Conservation (phyloP, 2,888 invertebrate genomes). For the Melinaea menophilus region DNA sequence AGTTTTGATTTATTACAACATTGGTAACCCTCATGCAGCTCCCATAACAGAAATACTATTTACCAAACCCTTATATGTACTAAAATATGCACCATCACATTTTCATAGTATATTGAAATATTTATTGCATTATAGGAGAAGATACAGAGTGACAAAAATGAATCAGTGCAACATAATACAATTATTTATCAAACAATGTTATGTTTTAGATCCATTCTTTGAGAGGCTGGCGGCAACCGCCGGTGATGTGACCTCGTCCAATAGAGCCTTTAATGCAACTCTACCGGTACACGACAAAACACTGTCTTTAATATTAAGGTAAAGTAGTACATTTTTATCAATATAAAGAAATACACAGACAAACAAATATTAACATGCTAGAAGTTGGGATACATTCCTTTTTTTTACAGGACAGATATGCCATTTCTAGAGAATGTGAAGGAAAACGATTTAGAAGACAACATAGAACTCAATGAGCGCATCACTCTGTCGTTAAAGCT, state of each 20-base stretch:
- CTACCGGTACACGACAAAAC: constrained; percentile 72
- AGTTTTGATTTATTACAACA: too few species aligned
- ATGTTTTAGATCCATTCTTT: constrained; percentile 75
- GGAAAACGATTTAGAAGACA: constrained; percentile 55
- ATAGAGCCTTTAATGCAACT: constrained; percentile 78
- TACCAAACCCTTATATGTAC: too few species aligned
- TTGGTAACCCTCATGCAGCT: too few species aligned
- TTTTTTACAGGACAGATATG: constrained; percentile 57
- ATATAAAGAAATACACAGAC: neutral
- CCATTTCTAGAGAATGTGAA: constrained; percentile 57
- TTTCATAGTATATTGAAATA: too few species aligned
- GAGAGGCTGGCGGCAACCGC: constrained; percentile 78
- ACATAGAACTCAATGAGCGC: constrained; percentile 45
- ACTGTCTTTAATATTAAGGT: constrained; percentile 65
- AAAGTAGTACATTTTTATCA: constrained; percentile 7
- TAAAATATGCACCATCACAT: too few species aligned
- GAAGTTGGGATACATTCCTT: too few species aligned
- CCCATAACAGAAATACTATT: too few species aligned
- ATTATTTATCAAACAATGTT: neutral
- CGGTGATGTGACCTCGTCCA: constrained; percentile 80
- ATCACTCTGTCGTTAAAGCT: constrained; percentile 48
- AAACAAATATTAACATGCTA: neutral
- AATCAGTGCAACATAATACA: neutral
- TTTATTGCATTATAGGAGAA: too few species aligned
- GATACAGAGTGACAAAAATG: too few species aligned